Evolutionary conservation across 1,140 invertebrate species (phyloP).

Genomic region (Drosophila athabasca): DNA sequence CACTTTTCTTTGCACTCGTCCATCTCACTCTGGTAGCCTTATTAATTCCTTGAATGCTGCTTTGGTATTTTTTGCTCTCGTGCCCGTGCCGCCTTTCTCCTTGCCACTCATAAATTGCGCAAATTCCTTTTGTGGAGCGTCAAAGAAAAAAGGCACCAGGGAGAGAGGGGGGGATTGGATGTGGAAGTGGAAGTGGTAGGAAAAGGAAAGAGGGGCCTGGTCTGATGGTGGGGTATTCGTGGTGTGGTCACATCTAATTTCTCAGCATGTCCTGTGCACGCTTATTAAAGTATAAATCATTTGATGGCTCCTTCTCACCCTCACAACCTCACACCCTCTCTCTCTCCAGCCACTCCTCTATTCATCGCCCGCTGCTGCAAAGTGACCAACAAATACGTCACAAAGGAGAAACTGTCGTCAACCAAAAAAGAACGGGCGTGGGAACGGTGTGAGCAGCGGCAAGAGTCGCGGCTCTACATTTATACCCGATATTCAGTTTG

Average conservation of each 20-base stretch:
- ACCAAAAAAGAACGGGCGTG: constrained; percentile 21
- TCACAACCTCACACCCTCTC: background rate
- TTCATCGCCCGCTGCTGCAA: constrained; percentile 3
- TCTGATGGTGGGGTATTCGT: constrained; percentile 8
- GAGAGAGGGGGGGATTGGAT: background rate
- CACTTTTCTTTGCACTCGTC: background rate
- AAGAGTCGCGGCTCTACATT: too few species aligned
- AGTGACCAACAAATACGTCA: constrained; percentile 59
- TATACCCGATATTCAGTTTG: too few species aligned
- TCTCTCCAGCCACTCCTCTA: too few species aligned
- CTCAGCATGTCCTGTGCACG: constrained; percentile 67
- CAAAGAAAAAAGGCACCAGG: constrained; percentile 51
- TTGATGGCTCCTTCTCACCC: constrained; percentile 19
- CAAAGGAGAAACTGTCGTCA: constrained; percentile 34
- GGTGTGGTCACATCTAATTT: constrained; percentile 66
- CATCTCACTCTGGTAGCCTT: constrained; percentile 19
- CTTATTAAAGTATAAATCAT: constrained; percentile 81
- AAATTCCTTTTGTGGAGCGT: constrained; percentile 72
- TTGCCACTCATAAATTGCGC: constrained; percentile 71
- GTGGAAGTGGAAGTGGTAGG: background rate
- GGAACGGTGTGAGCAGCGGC: too few species aligned
- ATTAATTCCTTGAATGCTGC: constrained; percentile 70
- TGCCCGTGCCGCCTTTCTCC: constrained; percentile 10
- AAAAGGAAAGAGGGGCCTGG: background rate
- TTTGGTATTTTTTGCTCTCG: constrained; percentile 61